Conservation (phyloP, 2,797 vertebrate species). For the Lacerta agilis region DNA sequence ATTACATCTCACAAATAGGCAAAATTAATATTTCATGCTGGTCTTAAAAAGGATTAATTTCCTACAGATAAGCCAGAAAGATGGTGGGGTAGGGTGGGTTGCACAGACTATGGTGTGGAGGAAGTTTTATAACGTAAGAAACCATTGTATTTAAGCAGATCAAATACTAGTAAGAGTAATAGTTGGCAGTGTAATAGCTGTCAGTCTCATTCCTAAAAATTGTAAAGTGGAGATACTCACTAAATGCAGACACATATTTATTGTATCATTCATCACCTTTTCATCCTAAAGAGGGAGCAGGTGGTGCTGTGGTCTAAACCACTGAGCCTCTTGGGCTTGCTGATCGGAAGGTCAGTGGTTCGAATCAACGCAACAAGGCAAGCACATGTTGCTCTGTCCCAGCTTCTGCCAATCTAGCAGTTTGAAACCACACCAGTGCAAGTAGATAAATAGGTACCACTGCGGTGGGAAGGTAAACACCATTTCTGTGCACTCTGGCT, state of each 20-base stretch:
- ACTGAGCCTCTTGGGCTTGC: no score
- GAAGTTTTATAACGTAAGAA: slow-evolving; percentile 8
- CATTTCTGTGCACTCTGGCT: no score
- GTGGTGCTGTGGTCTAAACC: no score
- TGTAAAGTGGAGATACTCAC: not conserved
- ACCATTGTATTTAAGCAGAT: accelerated
- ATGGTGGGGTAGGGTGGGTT: no score
- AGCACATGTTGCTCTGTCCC: no score
- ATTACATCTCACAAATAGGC: slow-evolving; percentile 60
- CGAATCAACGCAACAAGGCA: no score
- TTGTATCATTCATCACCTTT: not conserved
- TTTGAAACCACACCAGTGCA: no score
- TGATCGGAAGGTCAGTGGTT: no score
- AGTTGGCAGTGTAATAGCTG: not conserved
- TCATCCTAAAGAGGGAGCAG: no score
- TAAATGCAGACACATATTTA: not conserved
- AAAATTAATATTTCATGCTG: slow-evolving; percentile 67
- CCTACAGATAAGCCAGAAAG: slow-evolving; percentile 62
- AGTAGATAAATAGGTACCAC: no score
- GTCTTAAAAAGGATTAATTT: slow-evolving; percentile 70
- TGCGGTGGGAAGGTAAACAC: no score
- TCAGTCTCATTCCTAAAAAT: not conserved
- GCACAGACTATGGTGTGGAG: slow-evolving; percentile 5
- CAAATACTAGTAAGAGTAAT: not conserved
- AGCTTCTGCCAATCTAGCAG: no score